Percentiles rank a stretch among this genome's conserved stretches.
phyloP scores from a whole-genome alignment of 2,113 vertebrate genomes.

The Danio rerio region GRCz12tu NC_133188.1:17932001-17932500 shows the following conservation, averaged over 20 bases:
- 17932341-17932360: too few species aligned
- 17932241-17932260: too few species aligned
- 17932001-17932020: conserved; percentile 65
- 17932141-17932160: not conserved
- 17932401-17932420: too few species aligned
- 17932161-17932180: not conserved
- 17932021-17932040: conserved; percentile 60
- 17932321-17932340: too few species aligned
- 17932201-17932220: not conserved
- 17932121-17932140: not conserved
- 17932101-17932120: too few species aligned
- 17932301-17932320: conserved; percentile 38
- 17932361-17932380: too few species aligned
- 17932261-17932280: too few species aligned
- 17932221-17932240: not conserved
- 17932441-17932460: too few species aligned
- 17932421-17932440: too few species aligned
- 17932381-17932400: too few species aligned
- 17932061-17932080: conserved; percentile 41
- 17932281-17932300: conserved; percentile 47
- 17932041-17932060: conserved; percentile 60
- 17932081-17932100: conserved; percentile 2
- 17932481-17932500: too few species aligned
- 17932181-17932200: not conserved
- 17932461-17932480: too few species aligned